Evolutionary conservation across 2,888 invertebrate genomes (phyloP).

Genomic region (Pteria penguin): DNA sequence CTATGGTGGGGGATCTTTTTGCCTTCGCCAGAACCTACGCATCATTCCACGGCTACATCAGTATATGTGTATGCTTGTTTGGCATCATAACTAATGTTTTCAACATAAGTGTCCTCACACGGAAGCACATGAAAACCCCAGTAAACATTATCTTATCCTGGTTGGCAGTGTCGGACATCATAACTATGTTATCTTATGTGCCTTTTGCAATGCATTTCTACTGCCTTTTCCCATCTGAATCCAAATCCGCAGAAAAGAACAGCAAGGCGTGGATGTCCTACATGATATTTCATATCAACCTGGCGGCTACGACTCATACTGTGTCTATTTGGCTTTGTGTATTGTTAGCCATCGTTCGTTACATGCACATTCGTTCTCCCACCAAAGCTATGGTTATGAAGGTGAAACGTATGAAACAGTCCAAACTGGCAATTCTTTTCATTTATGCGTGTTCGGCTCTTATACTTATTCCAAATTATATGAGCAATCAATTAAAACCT

Average conservation of each 20-base stretch:
- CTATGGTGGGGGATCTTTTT: conserved; percentile 47
- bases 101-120: conserved; percentile 91
- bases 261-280: conserved; percentile 79
- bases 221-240: conserved; percentile 61
- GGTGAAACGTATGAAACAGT: conserved; percentile 88
- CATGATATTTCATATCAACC: conserved; percentile 89
- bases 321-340: conserved; percentile 96
- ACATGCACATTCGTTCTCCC: conserved; percentile 85
- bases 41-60: conserved; percentile 89
- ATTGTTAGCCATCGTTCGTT: conserved; percentile 94
- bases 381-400: conserved; percentile 85
- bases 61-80: conserved; percentile 91
- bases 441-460: conserved; percentile 92
- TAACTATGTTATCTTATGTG: conserved; percentile 93
- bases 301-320: conserved; percentile 92
- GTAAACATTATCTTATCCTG: conserved; percentile 93
- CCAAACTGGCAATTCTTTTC: conserved; percentile 87
- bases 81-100: conserved; percentile 95
- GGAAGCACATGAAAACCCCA: conserved; percentile 92
- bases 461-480: conserved; percentile 91
- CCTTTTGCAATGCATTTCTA: conserved; percentile 89
- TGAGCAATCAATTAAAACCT: conserved; percentile 83
- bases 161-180: conserved; percentile 92
- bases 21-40: conserved; percentile 68
- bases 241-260: conserved; percentile 66